Base-by-base conservation (phyloP, 2,888 invertebrate genomes). In the Pediacus dermestoides region DNA sequence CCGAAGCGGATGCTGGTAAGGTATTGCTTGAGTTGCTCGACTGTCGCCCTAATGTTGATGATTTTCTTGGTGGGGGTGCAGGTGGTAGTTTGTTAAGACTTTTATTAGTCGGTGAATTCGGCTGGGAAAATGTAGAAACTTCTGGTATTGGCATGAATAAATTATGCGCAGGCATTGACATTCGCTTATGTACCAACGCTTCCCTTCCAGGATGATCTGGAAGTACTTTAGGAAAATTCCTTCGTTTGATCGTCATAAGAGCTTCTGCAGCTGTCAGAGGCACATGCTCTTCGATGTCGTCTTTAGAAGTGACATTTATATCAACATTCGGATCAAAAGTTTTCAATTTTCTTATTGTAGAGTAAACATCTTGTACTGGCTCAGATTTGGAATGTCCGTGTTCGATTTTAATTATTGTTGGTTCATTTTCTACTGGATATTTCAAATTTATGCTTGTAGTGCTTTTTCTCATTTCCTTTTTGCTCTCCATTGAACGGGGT, bases 201-300 rank as follows among this genome's bases (percentile, higher is more conserved):
- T 65, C 64, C 23, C 23, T n/a, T 8, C 57, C 57, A 1, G 80
- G 79, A 52, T 84, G 77, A 65, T 88, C 88, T n/a, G 89, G 89
- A 16, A 89, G 63, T 1, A 89, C 89, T 74, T 89, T 89, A 0
- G 89, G 89, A 60, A 82, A 89, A 61, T 88, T 89, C 51, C 86
- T 73, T 39, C 83, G 74, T 63, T 85, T 82, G 26, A 89, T 84
- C 16, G 82, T 80, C 44, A 77, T 71, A 34, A 88, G 61, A 1
- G 87, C 81, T 61, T 88, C 85, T 56, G 82, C 84, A 1, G 82
- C 76, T 4, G 79, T 78, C 25, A 82, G 62, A 8, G 68, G 64
- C 2, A 72, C 68, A 8, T 65, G 55, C 37, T 64, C 46, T 13
- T 51, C 34, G 1, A 62, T 66, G 36, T 84, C 79, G 44, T 81